phyloP scores from a whole-genome alignment of 2,888 invertebrate species.

The Cephonodes hylas region DNA sequence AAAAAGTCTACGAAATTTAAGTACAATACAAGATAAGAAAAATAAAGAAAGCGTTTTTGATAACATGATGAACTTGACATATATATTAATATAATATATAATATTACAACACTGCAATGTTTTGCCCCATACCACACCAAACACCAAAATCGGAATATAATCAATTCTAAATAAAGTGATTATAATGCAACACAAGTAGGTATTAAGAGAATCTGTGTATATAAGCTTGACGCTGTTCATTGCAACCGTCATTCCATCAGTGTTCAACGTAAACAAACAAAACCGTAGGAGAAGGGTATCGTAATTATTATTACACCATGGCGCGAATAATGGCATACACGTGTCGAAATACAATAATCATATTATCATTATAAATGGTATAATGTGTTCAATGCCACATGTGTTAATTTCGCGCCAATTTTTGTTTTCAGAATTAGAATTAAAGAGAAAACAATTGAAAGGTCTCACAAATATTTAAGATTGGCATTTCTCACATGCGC shows the following conservation, averaged over 20 bases:
- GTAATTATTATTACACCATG: constrained; percentile 7
- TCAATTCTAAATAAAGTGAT: not conserved
- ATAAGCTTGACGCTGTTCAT: not conserved
- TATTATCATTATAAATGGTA: not conserved
- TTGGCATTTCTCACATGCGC: too few species aligned
- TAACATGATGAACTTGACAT: too few species aligned
- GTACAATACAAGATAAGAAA: too few species aligned
- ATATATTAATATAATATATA: too few species aligned
- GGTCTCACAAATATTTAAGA: too few species aligned
- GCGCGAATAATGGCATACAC: not conserved
- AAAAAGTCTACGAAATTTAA: too few species aligned
- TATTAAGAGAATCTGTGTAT: not conserved
- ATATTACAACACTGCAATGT: too few species aligned
- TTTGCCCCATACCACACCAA: too few species aligned
- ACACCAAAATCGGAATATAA: not conserved
- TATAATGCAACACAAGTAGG: not conserved
- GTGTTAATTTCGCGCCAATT: not conserved
- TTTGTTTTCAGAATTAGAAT: not conserved
- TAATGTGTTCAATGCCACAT: not conserved
- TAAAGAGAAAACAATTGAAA: too few species aligned
- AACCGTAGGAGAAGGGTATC: not conserved
- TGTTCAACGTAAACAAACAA: constrained; percentile 7
- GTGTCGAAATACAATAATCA: not conserved
- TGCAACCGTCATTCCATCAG: not conserved
- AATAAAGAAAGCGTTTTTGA: too few species aligned